phyloP scores from a whole-genome alignment of 2,888 invertebrate genomes.

The Ophioninae sp. region DNA sequence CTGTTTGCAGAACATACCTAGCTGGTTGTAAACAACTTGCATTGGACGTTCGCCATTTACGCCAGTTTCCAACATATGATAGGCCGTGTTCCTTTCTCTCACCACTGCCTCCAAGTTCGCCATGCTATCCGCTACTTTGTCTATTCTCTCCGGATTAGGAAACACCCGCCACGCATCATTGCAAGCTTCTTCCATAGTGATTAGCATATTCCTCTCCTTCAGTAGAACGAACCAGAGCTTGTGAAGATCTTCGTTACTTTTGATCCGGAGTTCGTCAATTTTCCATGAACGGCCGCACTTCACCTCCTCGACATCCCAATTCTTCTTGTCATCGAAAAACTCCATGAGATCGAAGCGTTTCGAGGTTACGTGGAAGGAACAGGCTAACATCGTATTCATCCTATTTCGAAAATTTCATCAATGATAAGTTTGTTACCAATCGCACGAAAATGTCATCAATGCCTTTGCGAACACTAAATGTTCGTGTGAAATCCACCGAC shows the following conservation, averaged over 20 bases:
- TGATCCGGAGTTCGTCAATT: conserved; percentile 94
- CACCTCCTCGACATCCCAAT: conserved; percentile 90
- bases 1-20: conserved; percentile 81
- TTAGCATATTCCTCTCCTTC: conserved; percentile 98
- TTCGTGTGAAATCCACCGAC: background rate
- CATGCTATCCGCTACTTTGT: conserved; percentile 98
- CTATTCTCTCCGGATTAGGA: conserved; percentile 95
- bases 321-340: conserved; percentile 93
- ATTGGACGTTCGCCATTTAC: conserved; percentile 90
- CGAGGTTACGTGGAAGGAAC: conserved; percentile 78
- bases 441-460: background rate
- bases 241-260: conserved; percentile 97
- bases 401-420: conserved; percentile 13
- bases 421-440: background rate
- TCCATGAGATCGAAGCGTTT: conserved; percentile 86
- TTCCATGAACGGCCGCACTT: conserved; percentile 94
- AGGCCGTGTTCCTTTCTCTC: conserved; percentile 95
- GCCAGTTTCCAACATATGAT: conserved; percentile 94
- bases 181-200: conserved; percentile 96
- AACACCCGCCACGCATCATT: conserved; percentile 86
- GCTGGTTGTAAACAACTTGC: conserved; percentile 82
- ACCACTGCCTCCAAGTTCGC: conserved; percentile 94
- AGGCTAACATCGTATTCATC: conserved; percentile 7
- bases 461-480: background rate
- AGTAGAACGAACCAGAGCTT: conserved; percentile 96